Evolutionary conservation across 2,113 vertebrate species (phyloP).

Genomic region (Phylloscopus trochiloides): DNA sequence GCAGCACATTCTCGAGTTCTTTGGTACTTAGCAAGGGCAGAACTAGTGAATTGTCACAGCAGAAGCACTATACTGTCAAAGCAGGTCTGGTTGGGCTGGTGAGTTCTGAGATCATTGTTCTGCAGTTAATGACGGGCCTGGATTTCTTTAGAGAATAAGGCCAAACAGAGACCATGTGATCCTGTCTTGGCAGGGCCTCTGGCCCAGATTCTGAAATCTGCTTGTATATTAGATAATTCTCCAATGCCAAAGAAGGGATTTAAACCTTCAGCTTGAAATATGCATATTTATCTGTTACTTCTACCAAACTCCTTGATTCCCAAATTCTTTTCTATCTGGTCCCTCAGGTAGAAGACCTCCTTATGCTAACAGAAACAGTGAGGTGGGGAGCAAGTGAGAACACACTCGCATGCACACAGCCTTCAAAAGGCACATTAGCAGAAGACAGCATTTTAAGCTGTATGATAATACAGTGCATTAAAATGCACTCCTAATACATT

Average conservation of each 20-base stretch:
- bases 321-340: neutral
- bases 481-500: conserved; percentile 36
- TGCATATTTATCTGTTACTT: neutral
- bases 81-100: neutral
- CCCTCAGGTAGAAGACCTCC: neutral
- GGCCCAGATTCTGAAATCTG: conserved; percentile 5
- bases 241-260: neutral
- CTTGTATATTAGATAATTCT: neutral
- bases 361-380: neutral
- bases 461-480: neutral
- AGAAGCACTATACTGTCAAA: neutral
- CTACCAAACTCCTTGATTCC: neutral
- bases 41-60: neutral
- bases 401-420: neutral
- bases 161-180: neutral
- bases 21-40: neutral
- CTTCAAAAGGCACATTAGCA: neutral
- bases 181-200: neutral
- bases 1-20: neutral
- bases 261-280: neutral
- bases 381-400: neutral
- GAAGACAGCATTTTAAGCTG: neutral
- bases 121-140: neutral
- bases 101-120: neutral
- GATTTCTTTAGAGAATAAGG: neutral